phyloP scores from a whole-genome alignment of 2,113 vertebrate species.

The Silurus glanis region DNA sequence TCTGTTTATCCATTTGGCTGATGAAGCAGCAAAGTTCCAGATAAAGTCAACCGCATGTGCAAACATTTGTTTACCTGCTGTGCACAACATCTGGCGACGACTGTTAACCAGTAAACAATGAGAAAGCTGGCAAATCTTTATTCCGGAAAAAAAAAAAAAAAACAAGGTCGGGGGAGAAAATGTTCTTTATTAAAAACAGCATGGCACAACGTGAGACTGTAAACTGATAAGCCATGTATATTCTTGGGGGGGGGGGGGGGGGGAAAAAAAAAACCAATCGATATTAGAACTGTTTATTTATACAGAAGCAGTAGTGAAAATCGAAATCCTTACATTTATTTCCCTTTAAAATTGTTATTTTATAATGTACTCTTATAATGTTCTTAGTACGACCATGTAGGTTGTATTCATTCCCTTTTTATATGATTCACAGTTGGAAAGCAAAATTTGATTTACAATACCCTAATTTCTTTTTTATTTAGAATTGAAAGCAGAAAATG shows the following conservation, averaged over 20 bases:
- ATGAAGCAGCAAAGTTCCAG: slow-evolving; percentile 24
- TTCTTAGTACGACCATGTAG: too few species aligned
- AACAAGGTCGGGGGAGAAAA: background rate
- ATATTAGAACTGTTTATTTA: slow-evolving; percentile 10
- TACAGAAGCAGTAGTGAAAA: background rate
- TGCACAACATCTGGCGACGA: slow-evolving; percentile 31
- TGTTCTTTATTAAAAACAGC: background rate
- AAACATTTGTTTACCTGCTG: slow-evolving; percentile 34
- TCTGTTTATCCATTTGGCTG: slow-evolving; percentile 19
- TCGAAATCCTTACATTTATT: background rate
- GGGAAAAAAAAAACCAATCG: background rate
- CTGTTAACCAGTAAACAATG: slow-evolving; percentile 28
- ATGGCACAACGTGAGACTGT: background rate
- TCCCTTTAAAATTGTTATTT: background rate
- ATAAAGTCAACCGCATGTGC: slow-evolving; percentile 31
- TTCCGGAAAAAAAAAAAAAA: background rate
- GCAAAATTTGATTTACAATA: too few species aligned
- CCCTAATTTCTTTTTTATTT: too few species aligned
- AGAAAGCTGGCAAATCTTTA: slow-evolving; percentile 22
- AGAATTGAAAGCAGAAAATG: too few species aligned
- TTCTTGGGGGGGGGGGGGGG: background rate
- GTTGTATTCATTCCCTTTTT: too few species aligned
- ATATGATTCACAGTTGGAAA: too few species aligned
- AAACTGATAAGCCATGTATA: slow-evolving; percentile 21
- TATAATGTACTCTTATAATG: background rate